phyloP scores from a whole-genome alignment of 2,113 vertebrate genomes.

The Vimba vimba region DNA sequence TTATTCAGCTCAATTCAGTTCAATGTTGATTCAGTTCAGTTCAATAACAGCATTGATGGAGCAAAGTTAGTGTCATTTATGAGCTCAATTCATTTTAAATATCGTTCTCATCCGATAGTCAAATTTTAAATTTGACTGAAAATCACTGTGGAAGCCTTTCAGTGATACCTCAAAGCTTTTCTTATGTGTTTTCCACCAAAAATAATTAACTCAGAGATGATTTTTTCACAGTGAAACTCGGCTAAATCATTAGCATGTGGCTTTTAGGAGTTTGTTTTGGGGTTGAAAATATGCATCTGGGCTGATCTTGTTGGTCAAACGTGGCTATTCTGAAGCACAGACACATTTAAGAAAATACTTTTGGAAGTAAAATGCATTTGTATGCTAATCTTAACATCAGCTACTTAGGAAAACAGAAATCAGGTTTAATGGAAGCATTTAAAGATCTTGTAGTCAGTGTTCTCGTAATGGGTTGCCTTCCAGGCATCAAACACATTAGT shows the following conservation, averaged over 20 bases:
- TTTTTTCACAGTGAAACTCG: background rate
- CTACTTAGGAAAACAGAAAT: constrained; percentile 24
- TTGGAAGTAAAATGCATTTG: constrained; percentile 11
- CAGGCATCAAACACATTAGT: background rate
- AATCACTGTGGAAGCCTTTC: background rate
- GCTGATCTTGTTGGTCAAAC: constrained; percentile 22
- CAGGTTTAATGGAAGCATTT: constrained; percentile 9
- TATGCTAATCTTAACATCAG: constrained; percentile 22
- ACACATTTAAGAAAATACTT: constrained; percentile 2
- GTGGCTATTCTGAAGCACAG: background rate
- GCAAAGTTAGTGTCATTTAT: background rate
- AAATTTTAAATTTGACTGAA: background rate
- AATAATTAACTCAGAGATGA: background rate
- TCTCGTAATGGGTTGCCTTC: background rate
- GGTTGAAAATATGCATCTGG: background rate
- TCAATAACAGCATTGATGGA: no score
- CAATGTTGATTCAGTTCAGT: no score
- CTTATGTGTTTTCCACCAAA: background rate
- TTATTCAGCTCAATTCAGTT: no score
- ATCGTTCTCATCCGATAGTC: background rate
- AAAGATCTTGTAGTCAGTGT: constrained; percentile 26
- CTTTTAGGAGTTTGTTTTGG: background rate
- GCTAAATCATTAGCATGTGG: background rate
- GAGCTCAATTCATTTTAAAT: background rate
- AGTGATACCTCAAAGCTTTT: background rate